phyloP scores from a whole-genome alignment of 2,888 invertebrate species.

The Erebia epiphron region DNA sequence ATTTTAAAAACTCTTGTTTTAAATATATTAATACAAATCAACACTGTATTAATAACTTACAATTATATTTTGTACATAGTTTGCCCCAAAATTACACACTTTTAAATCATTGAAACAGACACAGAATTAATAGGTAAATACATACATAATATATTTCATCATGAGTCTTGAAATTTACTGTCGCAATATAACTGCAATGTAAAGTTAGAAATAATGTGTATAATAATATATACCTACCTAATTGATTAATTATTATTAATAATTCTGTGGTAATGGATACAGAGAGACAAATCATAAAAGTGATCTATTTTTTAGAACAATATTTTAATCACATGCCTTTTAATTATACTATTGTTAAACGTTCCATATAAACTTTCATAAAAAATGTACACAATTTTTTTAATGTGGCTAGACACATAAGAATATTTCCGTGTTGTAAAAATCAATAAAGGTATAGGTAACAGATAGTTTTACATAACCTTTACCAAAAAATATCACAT shows the following conservation, averaged over 20 bases:
- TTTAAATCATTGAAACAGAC: slow-evolving; percentile 7
- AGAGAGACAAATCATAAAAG: not conserved
- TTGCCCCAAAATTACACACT: slow-evolving; percentile 31
- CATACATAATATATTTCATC: not conserved
- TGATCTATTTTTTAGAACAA: not conserved
- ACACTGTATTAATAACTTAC: slow-evolving; percentile 12
- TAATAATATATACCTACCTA: too few relatives aligned
- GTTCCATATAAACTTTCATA: slow-evolving; percentile 4
- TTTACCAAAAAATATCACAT: slow-evolving; percentile 35
- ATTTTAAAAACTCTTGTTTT: slow-evolving; percentile 17
- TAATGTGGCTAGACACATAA: slow-evolving; percentile 3
- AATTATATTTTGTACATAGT: slow-evolving; percentile 35
- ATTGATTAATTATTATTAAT: too few relatives aligned
- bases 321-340: not conserved
- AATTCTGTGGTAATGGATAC: too few relatives aligned
- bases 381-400: not conserved
- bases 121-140: not conserved
- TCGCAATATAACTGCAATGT: not conserved
- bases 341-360: not conserved
- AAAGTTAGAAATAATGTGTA: not conserved
- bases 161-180: not conserved
- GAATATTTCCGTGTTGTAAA: not conserved
- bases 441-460: not conserved
- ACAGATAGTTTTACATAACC: slow-evolving; percentile 16
- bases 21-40: slow-evolving; percentile 21